Conservation (phyloP, 2,113 vertebrate genomes). For the Megalops atlanticus region DNA sequence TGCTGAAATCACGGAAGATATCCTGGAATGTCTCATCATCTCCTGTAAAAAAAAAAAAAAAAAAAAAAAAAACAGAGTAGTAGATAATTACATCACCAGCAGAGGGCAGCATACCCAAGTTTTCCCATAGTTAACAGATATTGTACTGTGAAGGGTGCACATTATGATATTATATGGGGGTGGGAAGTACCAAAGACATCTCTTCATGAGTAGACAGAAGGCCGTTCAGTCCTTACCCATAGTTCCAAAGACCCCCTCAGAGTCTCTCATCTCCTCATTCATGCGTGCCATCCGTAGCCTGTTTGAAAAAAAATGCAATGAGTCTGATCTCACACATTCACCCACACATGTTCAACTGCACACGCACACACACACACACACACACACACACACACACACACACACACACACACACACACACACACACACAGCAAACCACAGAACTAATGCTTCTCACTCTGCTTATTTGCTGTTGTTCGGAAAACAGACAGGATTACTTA, state of each 20-base stretch:
- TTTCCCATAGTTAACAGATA: conserved; percentile 1
- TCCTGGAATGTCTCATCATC: conserved; percentile 77
- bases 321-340: background rate
- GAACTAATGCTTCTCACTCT: background rate
- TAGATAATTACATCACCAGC: background rate
- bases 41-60: conserved; percentile 46
- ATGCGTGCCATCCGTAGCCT: conserved; percentile 75
- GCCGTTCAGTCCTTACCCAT: conserved; percentile 51
- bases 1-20: conserved; percentile 74
- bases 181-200: too few species aligned
- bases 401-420: background rate
- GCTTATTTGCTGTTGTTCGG: background rate
- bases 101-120: background rate
- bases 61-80: background rate
- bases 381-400: background rate
- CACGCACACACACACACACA: background rate
- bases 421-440: background rate
- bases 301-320: conserved; percentile 19
- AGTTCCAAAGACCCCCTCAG: conserved; percentile 67
- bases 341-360: background rate
- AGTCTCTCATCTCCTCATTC: conserved; percentile 79
- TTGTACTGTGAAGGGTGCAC: too few species aligned
- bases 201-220: background rate
- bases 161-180: background rate
- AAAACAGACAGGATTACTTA: conserved; percentile 50